Percentiles rank a stretch among this genome's conserved stretches.
phyloP scores from a whole-genome alignment of 2,797 vertebrate species.

The Microctenopoma stevenorrisi region DNA sequence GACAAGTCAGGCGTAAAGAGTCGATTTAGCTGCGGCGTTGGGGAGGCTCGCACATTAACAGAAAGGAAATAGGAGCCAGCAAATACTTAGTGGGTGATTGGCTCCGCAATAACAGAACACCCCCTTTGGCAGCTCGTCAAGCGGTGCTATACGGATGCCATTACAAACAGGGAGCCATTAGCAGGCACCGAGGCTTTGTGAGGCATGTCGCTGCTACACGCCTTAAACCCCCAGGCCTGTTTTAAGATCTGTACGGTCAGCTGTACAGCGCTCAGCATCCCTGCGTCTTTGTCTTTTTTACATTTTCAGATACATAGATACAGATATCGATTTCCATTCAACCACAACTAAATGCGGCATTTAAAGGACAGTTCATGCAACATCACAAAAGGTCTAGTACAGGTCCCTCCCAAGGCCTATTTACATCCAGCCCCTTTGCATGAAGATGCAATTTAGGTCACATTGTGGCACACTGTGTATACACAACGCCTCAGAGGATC shows the following conservation, averaged over 20 bases:
- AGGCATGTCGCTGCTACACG: constrained; percentile 65
- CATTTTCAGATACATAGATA: not conserved
- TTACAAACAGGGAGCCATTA: constrained; percentile 79
- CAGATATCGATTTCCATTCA: constrained; percentile 6
- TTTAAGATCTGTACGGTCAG: constrained; percentile 57
- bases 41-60: constrained; percentile 79
- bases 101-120: constrained; percentile 81
- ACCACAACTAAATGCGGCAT: not conserved
- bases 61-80: constrained; percentile 79
- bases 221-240: constrained; percentile 46
- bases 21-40: constrained; percentile 79
- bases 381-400: constrained; percentile 36
- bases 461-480: constrained; percentile 48
- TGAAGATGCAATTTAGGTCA: constrained; percentile 60
- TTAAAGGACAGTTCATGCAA: constrained; percentile 26
- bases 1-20: constrained; percentile 81
- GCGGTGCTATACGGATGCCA: constrained; percentile 74
- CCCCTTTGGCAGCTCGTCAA: constrained; percentile 81
- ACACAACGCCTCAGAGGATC: constrained; percentile 58
- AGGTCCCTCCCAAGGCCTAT: constrained; percentile 36
- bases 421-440: constrained; percentile 50
- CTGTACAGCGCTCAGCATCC: constrained; percentile 17
- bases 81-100: constrained; percentile 83
- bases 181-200: constrained; percentile 68
- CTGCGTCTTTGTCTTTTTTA: constrained; percentile 5